Conservation (phyloP, 2,113 vertebrate species). For the Oncorhynchus gorbuscha region DNA sequence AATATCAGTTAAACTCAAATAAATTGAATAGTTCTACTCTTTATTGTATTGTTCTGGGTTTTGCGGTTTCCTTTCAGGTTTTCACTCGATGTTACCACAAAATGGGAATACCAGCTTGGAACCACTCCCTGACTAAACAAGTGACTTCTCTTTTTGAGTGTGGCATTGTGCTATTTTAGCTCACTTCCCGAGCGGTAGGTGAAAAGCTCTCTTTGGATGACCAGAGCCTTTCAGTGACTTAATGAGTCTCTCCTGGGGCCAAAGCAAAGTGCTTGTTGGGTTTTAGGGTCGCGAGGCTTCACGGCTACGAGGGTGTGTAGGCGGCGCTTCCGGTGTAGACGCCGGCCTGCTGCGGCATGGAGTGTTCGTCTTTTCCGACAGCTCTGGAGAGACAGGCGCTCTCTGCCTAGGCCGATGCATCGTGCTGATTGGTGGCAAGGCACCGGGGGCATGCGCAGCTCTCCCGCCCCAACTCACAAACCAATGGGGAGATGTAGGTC, state of each 20-base stretch:
- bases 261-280: neutral
- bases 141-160: too few species aligned
- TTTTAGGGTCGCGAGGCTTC: neutral
- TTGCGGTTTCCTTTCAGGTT: too few species aligned
- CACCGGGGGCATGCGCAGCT: neutral
- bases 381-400: constrained; percentile 15
- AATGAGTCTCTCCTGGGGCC: neutral
- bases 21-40: too few species aligned
- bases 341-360: neutral
- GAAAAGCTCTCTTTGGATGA: neutral
- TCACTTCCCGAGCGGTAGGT: neutral
- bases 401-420: constrained; percentile 14
- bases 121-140: too few species aligned
- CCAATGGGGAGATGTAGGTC: constrained; percentile 29
- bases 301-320: neutral
- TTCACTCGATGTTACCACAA: too few species aligned
- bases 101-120: too few species aligned
- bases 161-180: neutral
- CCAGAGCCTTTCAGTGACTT: neutral
- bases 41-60: too few species aligned
- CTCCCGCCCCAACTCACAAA: neutral
- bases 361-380: neutral
- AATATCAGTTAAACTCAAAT: too few species aligned
- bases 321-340: neutral
- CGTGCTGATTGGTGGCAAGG: constrained; percentile 11